Evolutionary conservation across 2,888 invertebrate genomes (phyloP).

Genomic region (Lamellibrachia satsuma): DNA sequence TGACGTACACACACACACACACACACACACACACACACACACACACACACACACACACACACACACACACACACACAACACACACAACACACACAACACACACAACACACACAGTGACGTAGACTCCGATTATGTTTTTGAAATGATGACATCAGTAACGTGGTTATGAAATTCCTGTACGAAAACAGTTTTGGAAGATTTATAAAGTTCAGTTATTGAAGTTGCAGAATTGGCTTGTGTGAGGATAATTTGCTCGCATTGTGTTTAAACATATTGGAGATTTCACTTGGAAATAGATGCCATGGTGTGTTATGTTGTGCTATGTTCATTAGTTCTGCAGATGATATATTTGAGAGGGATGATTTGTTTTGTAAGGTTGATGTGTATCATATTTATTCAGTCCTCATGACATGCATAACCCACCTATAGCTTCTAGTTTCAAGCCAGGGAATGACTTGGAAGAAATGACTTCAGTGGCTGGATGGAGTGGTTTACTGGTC

Average conservation of each 20-base stretch:
- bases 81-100: neutral
- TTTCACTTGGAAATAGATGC: neutral
- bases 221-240: neutral
- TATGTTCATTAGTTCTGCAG: neutral
- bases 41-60: neutral
- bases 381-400: neutral
- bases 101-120: neutral
- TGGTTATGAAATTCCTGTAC: neutral
- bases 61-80: neutral
- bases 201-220: neutral
- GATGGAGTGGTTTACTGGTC: neutral
- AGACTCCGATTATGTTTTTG: neutral
- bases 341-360: neutral
- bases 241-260: neutral
- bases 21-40: neutral
- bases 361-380: constrained; percentile 1
- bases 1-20: neutral
- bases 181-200: neutral
- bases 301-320: neutral
- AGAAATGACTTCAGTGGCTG: neutral
- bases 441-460: neutral
- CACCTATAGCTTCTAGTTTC: neutral
- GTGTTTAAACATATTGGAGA: neutral
- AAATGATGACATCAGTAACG: neutral
- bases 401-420: neutral